phyloP scores from a whole-genome alignment of 2,797 vertebrate genomes.

The Linurgus olivaceus region DNA sequence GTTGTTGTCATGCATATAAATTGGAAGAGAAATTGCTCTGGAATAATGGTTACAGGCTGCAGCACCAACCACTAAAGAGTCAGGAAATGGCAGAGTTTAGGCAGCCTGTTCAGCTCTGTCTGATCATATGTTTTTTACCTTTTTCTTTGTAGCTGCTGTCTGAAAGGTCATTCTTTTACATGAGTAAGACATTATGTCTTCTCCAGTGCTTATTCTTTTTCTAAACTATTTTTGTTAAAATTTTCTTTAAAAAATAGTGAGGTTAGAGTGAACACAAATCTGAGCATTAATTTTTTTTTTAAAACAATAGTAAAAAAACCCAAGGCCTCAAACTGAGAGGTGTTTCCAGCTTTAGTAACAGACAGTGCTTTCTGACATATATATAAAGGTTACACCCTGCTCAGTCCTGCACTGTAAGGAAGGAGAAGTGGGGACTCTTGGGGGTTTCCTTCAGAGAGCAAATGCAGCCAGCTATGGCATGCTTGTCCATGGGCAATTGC shows the following conservation, averaged over 20 bases:
- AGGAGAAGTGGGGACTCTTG: neutral
- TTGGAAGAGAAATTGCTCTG: neutral
- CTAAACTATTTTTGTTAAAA: neutral
- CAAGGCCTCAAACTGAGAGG: neutral
- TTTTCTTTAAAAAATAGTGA: neutral
- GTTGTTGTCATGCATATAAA: neutral
- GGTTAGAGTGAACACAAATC: neutral
- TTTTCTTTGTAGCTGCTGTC: neutral
- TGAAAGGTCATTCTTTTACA: neutral
- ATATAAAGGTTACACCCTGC: neutral
- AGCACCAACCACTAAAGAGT: neutral
- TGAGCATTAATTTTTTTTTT: neutral
- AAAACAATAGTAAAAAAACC: neutral
- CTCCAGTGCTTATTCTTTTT: neutral
- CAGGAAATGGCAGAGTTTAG: neutral
- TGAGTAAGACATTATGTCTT: neutral
- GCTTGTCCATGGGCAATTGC: neutral
- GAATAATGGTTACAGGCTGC: neutral
- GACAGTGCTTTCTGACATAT: neutral
- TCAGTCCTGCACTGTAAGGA: neutral
- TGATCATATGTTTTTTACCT: neutral
- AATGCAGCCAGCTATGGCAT: accelerated
- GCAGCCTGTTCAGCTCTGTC: neutral
- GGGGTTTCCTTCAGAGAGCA: neutral
- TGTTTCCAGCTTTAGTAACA: neutral